Evolutionary conservation across 2,113 vertebrate species (phyloP).

Genomic region (Thomomys bottae): DNA sequence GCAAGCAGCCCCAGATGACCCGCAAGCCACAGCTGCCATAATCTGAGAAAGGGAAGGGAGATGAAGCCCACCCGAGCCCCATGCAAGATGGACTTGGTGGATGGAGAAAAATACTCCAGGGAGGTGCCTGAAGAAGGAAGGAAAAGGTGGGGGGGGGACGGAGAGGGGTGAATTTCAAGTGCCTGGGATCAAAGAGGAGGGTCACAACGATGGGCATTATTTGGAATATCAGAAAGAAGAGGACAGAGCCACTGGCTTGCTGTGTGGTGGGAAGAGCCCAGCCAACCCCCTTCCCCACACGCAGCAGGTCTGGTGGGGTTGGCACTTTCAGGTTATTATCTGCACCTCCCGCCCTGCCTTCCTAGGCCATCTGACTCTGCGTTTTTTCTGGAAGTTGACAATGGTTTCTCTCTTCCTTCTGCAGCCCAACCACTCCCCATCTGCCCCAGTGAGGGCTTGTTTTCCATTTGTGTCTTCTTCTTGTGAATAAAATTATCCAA

Average conservation of each 20-base stretch:
- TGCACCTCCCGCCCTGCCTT: background rate
- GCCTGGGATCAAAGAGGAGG: background rate
- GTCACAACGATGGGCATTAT: rapidly evolving
- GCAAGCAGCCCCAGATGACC: background rate
- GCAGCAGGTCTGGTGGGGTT: background rate
- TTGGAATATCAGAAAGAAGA: background rate
- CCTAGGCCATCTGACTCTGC: background rate
- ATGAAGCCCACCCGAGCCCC: background rate
- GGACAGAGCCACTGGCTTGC: background rate
- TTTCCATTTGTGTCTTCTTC: slow-evolving; percentile 83
- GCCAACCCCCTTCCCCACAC: rapidly evolving
- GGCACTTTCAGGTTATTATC: background rate
- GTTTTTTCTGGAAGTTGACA: slow-evolving; percentile 57
- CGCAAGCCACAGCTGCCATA: background rate
- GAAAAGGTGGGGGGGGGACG: too few species aligned
- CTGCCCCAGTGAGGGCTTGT: slow-evolving; percentile 49
- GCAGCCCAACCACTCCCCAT: slow-evolving; percentile 35
- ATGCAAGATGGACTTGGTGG: background rate
- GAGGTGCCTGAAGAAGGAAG: background rate
- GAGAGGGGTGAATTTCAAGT: background rate
- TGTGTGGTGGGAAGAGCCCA: background rate
- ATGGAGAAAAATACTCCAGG: background rate
- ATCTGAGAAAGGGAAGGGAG: background rate
- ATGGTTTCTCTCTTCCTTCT: background rate
- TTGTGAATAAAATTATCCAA: slow-evolving; percentile 78